Conservation (phyloP, 2,888 invertebrate genomes). For the Chirona hameri region DNA sequence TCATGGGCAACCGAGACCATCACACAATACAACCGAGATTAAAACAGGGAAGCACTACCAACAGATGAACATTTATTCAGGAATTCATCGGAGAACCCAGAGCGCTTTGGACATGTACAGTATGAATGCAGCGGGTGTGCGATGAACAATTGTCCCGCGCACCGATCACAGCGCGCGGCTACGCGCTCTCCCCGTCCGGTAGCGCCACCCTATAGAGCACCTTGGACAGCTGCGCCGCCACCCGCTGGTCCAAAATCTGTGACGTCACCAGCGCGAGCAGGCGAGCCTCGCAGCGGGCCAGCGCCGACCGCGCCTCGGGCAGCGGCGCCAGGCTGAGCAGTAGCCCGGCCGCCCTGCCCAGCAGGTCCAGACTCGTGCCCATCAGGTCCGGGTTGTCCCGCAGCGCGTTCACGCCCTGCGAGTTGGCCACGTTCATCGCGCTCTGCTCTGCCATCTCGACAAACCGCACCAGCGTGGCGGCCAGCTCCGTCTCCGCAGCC, state of each 20-base stretch:
- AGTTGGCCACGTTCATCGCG: conserved; percentile 88
- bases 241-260: conserved; percentile 85
- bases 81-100: not conserved
- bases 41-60: not conserved
- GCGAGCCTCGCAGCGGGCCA: conserved; percentile 91
- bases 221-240: conserved; percentile 40
- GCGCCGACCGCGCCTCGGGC: conserved; percentile 50
- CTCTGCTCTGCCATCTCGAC: conserved; percentile 92
- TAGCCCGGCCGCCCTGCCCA: conserved; percentile 90
- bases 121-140: conserved; percentile 5
- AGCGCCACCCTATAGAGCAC: conserved; percentile 38
- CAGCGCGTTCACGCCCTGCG: conserved; percentile 89
- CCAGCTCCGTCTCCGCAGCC: conserved; percentile 79
- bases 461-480: conserved; percentile 92
- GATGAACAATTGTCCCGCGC: not conserved
- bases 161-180: not conserved
- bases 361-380: conserved; percentile 99
- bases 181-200: not conserved
- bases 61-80: conserved; percentile 28
- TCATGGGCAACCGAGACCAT: too few species aligned
- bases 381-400: conserved; percentile 97
- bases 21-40: too few species aligned
- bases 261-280: conserved; percentile 93
- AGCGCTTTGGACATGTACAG: not conserved
- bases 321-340: conserved; percentile 78